Percentiles rank a stretch among this genome's conserved stretches.
These are phyloP conservation scores for Euwallacea similis DNA, from an alignment of 1,140 invertebrate species.

Conservation along the genomic window DNA sequence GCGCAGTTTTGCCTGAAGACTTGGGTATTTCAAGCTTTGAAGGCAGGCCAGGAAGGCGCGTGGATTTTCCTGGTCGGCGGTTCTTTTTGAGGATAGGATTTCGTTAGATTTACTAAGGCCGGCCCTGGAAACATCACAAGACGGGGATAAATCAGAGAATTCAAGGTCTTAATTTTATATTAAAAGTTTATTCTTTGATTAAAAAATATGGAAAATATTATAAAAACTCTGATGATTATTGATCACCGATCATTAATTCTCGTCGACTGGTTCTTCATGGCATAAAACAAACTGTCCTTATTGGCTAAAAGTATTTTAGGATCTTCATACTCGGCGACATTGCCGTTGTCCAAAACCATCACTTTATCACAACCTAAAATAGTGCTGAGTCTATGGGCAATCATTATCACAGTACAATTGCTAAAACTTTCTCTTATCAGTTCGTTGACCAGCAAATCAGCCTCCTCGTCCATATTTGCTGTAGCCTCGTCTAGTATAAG, in stretches of 20 bases:
- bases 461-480: conserved; percentile 71
- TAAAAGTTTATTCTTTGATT: background rate
- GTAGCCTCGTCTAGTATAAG: conserved; percentile 79
- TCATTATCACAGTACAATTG: conserved; percentile 77
- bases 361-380: conserved; percentile 79
- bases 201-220: background rate
- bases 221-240: background rate
- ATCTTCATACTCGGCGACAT: conserved; percentile 26
- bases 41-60: no score
- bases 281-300: conserved; percentile 27
- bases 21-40: no score
- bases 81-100: no score
- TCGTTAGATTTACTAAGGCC: no score
- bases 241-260: background rate
- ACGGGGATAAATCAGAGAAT: background rate
- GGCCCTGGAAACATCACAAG: no score
- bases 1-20: no score
- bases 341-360: conserved; percentile 72
- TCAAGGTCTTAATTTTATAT: background rate
- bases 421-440: conserved; percentile 71
- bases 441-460: conserved; percentile 68
- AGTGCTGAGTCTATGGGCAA: conserved; percentile 80
- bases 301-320: conserved; percentile 16
- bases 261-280: conserved; percentile 11
- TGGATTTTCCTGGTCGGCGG: no score